Evolutionary conservation across 2,113 vertebrate genomes (phyloP).

Genomic region (Megaceryle maxima): DNA sequence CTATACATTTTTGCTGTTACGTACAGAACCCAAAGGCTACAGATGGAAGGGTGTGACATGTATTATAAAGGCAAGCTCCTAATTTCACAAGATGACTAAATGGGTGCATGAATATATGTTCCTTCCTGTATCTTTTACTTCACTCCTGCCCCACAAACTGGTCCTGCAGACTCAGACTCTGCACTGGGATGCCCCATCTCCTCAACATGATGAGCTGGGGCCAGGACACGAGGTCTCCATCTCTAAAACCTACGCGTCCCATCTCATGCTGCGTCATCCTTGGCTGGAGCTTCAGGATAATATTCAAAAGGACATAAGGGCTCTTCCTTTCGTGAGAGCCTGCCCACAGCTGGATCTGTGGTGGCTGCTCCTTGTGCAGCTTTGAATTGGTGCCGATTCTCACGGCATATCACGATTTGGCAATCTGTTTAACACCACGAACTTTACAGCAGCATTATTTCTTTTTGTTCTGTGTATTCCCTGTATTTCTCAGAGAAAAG

Average conservation of each 20-base stretch:
- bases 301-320: neutral
- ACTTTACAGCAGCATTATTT: neutral
- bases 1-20: fast-evolving
- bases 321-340: neutral
- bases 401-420: neutral
- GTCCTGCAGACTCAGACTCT: neutral
- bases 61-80: neutral
- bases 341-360: neutral
- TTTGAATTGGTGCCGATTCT: neutral
- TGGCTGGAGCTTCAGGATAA: neutral
- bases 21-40: neutral
- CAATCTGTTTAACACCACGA: neutral
- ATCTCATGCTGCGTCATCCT: neutral
- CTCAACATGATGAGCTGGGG: fast-evolving
- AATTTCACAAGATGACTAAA: neutral
- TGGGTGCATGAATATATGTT: fast-evolving
- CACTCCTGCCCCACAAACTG: neutral
- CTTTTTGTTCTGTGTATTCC: neutral
- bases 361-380: neutral
- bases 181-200: neutral
- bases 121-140: neutral
- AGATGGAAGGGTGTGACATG: neutral
- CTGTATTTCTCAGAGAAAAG: neutral
- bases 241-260: neutral
- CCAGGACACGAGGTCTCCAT: neutral